These are phyloP conservation scores for Mythimna lalbum DNA, from an alignment of 2,888 invertebrate genomes.

Conservation along the genomic window DNA sequence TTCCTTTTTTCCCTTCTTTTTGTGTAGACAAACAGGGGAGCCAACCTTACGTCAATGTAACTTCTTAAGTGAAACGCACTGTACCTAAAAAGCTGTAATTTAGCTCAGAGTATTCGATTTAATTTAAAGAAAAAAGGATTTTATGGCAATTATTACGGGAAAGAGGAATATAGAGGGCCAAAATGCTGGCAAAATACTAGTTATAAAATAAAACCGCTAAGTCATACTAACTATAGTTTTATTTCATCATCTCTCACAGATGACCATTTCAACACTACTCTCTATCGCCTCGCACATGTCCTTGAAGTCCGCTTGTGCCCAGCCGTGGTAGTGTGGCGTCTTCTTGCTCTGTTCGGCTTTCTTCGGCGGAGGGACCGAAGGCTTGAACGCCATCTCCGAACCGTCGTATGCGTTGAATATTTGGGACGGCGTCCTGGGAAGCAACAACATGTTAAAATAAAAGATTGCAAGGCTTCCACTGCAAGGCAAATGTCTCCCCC, in stretches of 20 bases:
- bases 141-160: too few relatives aligned
- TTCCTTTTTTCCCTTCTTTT: too few relatives aligned
- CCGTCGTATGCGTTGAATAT: slow-evolving; percentile 92
- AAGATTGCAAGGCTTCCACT: too few relatives aligned
- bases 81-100: too few relatives aligned
- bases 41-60: too few relatives aligned
- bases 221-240: slow-evolving; percentile 17
- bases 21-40: too few relatives aligned
- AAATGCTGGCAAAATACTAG: background rate
- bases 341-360: slow-evolving; percentile 71
- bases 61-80: too few relatives aligned
- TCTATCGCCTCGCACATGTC: slow-evolving; percentile 82
- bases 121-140: too few relatives aligned
- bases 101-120: too few relatives aligned
- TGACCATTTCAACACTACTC: slow-evolving; percentile 68
- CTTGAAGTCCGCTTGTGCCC: slow-evolving; percentile 84
- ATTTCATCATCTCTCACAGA: slow-evolving; percentile 56
- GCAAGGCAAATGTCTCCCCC: too few relatives aligned
- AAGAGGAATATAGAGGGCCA: too few relatives aligned
- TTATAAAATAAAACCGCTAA: slow-evolving; percentile 34
- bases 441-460: background rate
- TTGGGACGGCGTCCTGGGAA: slow-evolving; percentile 91
- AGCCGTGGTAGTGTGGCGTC: slow-evolving; percentile 72
- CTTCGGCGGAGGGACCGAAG: slow-evolving; percentile 92
- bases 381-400: slow-evolving; percentile 93